Evolutionary conservation across 1,140 invertebrate species (phyloP).

Genomic region (Vollenhovia emeryi): DNA sequence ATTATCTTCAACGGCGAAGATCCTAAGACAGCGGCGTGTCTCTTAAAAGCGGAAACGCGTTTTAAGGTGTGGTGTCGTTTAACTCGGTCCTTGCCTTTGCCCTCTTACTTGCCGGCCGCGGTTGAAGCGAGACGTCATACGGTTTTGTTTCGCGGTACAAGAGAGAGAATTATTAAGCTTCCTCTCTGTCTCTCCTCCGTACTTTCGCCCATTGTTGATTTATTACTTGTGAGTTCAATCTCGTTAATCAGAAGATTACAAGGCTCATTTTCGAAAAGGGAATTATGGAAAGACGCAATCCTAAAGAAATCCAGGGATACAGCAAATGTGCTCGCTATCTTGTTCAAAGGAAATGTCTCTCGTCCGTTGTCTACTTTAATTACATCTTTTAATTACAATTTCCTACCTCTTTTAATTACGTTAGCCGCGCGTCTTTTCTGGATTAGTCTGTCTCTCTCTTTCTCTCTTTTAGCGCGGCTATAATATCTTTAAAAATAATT

Average conservation of each 20-base stretch:
- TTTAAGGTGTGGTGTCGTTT: constrained; percentile 40
- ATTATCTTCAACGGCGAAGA: constrained; percentile 51
- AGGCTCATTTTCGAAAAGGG: constrained; percentile 4
- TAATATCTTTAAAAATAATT: constrained; percentile 42
- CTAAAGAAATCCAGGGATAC: constrained; percentile 37
- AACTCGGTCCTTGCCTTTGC: constrained; percentile 1
- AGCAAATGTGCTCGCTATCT: constrained; percentile 16
- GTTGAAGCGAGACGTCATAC: background rate
- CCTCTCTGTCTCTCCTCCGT: background rate
- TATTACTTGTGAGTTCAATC: constrained; percentile 31
- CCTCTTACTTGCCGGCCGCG: background rate
- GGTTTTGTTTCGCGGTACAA: constrained; percentile 24
- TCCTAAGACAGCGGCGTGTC: constrained; percentile 8
- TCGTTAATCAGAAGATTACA: constrained; percentile 15
- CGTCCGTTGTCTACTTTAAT: constrained; percentile 56
- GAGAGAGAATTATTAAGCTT: constrained; percentile 11
- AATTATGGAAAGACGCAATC: constrained; percentile 36
- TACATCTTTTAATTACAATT: constrained; percentile 60
- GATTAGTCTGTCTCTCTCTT: background rate
- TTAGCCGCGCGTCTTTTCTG: constrained; percentile 18
- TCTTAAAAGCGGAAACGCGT: constrained; percentile 29
- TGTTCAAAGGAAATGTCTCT: constrained; percentile 27
- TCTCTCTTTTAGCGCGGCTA: background rate
- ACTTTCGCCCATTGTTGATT: constrained; percentile 31
- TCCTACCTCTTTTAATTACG: constrained; percentile 59